Conservation (phyloP, 2,888 invertebrate species). For the Agriotes lineatus region DNA sequence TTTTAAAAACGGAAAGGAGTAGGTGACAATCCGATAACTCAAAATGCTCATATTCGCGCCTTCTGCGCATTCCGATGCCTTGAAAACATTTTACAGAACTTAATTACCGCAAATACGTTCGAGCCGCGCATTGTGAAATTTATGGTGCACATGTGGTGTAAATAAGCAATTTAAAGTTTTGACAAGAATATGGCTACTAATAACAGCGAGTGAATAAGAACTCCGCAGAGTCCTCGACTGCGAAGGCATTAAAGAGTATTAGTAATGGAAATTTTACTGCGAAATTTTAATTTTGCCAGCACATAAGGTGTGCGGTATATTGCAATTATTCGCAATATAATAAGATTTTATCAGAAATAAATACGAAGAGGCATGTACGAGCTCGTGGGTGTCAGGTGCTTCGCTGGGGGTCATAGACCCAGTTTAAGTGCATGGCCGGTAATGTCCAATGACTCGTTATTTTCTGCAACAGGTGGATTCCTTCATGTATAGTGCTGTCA, state of each 20-base stretch:
- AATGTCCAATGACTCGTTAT: slow-evolving; percentile 49
- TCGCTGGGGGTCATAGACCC: slow-evolving; percentile 63
- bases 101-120: no score
- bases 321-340: slow-evolving; percentile 64
- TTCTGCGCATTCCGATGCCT: no score
- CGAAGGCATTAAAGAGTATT: neutral
- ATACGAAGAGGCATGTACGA: slow-evolving; percentile 58
- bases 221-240: neutral
- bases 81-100: no score
- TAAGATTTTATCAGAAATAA: slow-evolving; percentile 65
- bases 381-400: slow-evolving; percentile 65
- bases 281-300: slow-evolving; percentile 45
- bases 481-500: slow-evolving; percentile 3
- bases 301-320: slow-evolving; percentile 59
- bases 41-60: no score
- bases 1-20: no score
- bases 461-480: slow-evolving; percentile 13
- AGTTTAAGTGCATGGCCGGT: slow-evolving; percentile 52
- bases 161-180: neutral
- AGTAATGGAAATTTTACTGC: slow-evolving; percentile 14
- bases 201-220: neutral
- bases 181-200: neutral
- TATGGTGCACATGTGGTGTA: neutral
- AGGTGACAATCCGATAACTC: no score
- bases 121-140: neutral